Evolutionary conservation across 1,140 invertebrate genomes (phyloP).

Genomic region (Drosophila azteca): DNA sequence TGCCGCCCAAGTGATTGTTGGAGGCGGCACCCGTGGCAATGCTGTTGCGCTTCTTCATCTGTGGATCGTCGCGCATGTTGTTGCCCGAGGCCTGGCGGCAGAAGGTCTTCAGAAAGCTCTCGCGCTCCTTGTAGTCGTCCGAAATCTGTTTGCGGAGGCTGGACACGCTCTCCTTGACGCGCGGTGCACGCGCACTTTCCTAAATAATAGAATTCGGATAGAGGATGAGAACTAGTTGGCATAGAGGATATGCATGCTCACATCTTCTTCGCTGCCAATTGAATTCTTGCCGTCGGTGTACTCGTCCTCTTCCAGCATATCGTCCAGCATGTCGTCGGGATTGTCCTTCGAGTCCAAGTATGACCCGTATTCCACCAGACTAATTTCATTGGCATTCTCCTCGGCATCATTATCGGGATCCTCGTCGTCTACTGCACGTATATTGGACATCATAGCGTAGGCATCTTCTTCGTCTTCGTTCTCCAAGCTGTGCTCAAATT

Average conservation of each 20-base stretch:
- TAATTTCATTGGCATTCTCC: conserved; percentile 34
- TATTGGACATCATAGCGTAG: conserved; percentile 35
- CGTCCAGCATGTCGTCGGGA: conserved; percentile 38
- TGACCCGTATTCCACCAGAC: conserved; percentile 36
- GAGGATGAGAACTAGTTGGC: background rate
- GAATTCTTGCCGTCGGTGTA: conserved; percentile 39
- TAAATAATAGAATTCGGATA: background rate
- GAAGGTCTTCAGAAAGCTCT: conserved; percentile 76
- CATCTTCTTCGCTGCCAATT: conserved; percentile 35
- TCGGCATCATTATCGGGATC: conserved; percentile 36
- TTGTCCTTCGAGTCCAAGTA: conserved; percentile 48
- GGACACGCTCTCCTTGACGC: conserved; percentile 71
- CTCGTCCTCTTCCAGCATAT: conserved; percentile 47
- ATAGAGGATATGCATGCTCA: background rate
- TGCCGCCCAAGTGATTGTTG: conserved; percentile 76
- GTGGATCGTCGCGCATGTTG: conserved; percentile 61
- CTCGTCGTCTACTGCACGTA: conserved; percentile 26
- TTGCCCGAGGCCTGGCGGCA: conserved; percentile 67
- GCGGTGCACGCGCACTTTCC: conserved; percentile 26
- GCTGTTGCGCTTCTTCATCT: conserved; percentile 69
- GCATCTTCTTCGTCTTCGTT: conserved; percentile 29
- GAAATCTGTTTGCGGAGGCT: conserved; percentile 75
- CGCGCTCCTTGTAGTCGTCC: conserved; percentile 76
- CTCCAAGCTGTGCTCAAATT: conserved; percentile 43
- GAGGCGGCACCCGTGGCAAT: conserved; percentile 44